Base-by-base conservation (phyloP, 2,113 vertebrate species). In the Pimephales promelas region DNA sequence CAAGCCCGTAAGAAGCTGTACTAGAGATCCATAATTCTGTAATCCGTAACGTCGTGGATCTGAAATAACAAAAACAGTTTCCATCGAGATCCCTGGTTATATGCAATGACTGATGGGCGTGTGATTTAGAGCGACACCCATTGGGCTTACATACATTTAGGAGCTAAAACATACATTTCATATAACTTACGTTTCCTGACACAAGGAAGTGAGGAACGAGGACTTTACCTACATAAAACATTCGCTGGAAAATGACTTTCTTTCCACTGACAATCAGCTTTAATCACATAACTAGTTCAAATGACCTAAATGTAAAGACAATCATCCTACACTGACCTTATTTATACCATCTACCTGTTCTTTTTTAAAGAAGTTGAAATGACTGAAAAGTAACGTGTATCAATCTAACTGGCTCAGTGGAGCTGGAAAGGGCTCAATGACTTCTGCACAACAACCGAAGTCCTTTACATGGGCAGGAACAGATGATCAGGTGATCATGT, bases 321-420 rank as follows among this genome's bases (percentile, higher is more conserved):
- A 22, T 54, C 52, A 22, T 54, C 52, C 52, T 22, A 54, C 18
- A 54, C 18, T 54, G 52, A 54, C 43, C 45, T 74, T 11, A 16
- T 47, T 47, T 45, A 47, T 13, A 76, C 73, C 49, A 56, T 56
- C 71, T 16, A 24, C 24, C 40, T 26, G 40, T 14, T 47, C 70
- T 24, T 72, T 52, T 20, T 40, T 22, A 10, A 4, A 74, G 24
- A 31, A 79, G 14, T 52, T n/a, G 1, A 79, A 79, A 66, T 20
- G 28, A 20, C 75, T 28, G 5, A 76, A 76, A 68, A 73, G 70
- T 22, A 8, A 24, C 22, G 8, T 26, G 22, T 66, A 45, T 22
- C 5, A 8, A 28, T 73, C 28, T 43, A 68, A 82, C 43, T 82
- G 86, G 86, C 86, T 84, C 79, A 78, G 79, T 68, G 79, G 61